Evolutionary conservation across 2,797 vertebrate species (phyloP).

Genomic region (Uromys caudimaculatus): DNA sequence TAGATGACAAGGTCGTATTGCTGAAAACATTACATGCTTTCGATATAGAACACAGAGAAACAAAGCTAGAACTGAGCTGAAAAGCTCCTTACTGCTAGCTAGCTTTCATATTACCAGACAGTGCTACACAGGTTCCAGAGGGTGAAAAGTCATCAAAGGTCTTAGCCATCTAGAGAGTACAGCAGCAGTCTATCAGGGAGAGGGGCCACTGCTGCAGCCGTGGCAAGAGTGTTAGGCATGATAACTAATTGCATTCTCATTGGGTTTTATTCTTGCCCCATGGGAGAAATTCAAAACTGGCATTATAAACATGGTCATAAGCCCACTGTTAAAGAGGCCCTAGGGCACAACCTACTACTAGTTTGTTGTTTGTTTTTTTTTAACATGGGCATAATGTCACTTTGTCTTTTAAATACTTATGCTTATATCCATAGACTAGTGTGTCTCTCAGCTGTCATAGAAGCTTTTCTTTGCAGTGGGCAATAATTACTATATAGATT

Average conservation of each 20-base stretch:
- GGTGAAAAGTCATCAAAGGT: background rate
- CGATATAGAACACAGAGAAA: background rate
- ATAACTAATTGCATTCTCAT: background rate
- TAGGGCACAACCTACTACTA: background rate
- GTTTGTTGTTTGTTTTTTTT: background rate
- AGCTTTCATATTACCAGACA: background rate
- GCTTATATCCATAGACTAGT: background rate
- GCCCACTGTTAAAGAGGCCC: background rate
- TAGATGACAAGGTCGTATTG: background rate
- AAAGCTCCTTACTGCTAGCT: background rate
- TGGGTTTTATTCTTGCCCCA: background rate
- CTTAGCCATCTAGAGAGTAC: background rate
- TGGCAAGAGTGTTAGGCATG: background rate
- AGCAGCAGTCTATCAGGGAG: background rate
- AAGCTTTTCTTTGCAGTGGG: background rate
- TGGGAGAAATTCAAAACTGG: background rate
- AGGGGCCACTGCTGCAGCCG: background rate
- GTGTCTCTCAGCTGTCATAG: background rate
- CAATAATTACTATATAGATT: background rate
- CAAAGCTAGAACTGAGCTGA: background rate
- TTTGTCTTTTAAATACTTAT: background rate
- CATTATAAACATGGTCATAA: background rate
- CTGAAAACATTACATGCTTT: background rate
- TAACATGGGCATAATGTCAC: background rate
- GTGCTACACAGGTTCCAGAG: background rate